phyloP scores from a whole-genome alignment of 2,797 vertebrate genomes.

The Acestrorhynchus altus region DNA sequence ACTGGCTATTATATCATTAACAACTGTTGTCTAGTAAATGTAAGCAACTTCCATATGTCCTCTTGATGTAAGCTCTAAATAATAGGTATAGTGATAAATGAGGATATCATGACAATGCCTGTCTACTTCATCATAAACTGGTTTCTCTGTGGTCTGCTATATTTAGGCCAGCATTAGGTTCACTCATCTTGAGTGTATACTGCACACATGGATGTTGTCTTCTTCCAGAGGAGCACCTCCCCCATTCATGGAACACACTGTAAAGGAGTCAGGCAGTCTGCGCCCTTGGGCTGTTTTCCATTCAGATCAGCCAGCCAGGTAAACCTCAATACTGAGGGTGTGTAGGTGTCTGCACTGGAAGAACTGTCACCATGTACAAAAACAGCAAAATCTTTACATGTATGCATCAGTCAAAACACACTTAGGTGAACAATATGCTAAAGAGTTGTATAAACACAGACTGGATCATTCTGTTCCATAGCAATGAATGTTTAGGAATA shows the following conservation, averaged over 20 bases:
- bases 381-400: neutral
- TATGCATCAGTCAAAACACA: neutral
- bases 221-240: conserved; percentile 55
- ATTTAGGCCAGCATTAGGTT: conserved; percentile 17
- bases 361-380: neutral
- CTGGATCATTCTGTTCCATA: neutral
- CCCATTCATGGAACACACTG: conserved; percentile 49
- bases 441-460: neutral
- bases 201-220: conserved; percentile 40
- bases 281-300: conserved; percentile 61
- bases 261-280: conserved; percentile 67
- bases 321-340: conserved; percentile 17
- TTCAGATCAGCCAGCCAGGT: conserved; percentile 58
- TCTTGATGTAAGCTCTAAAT: neutral
- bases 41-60: neutral
- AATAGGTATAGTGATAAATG: neutral
- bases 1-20: too few species aligned
- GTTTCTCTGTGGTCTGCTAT: conserved; percentile 1
- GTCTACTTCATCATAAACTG: neutral
- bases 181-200: neutral
- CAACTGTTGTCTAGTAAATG: neutral
- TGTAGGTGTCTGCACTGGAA: neutral
- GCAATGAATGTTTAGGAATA: neutral
- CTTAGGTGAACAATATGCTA: neutral
- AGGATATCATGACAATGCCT: neutral